A percentile compares a stretch with the other conserved stretches of the same genome.
Evolutionary conservation across 2,113 vertebrate species (phyloP).

Genomic region (Motacilla alba): DNA sequence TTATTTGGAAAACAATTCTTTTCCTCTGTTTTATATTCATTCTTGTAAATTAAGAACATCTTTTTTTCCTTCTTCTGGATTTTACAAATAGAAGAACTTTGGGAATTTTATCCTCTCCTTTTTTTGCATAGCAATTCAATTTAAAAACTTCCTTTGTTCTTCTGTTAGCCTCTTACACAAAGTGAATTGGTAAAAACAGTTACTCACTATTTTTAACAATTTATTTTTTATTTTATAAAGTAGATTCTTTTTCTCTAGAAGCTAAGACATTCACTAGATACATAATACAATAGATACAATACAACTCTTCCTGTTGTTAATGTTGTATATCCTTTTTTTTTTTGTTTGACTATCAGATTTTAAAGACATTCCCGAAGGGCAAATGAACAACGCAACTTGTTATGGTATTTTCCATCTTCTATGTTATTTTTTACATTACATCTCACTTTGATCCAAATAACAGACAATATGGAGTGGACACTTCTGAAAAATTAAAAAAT

Average conservation of each 20-base stretch:
- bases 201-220: not conserved
- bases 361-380: accelerated
- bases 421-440: not conserved
- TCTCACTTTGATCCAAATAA: not conserved
- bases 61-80: not conserved
- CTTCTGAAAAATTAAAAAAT: not conserved
- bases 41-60: not conserved
- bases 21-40: not conserved
- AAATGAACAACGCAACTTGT: not conserved
- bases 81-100: not conserved
- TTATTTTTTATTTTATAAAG: not conserved
- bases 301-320: not conserved
- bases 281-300: too few relatives aligned
- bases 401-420: not conserved
- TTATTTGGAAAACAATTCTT: not conserved
- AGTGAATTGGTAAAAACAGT: not conserved
- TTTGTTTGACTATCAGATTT: not conserved
- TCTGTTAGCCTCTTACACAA: not conserved
- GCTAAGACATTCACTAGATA: not conserved
- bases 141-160: not conserved
- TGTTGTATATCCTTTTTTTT: not conserved
- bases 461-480: not conserved
- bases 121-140: not conserved
- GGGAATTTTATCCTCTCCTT: not conserved
- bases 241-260: not conserved